A percentile compares a stretch with the other conserved stretches of the same genome.
These are phyloP conservation scores for Diaprepes abbreviatus DNA, from an alignment of 2,888 invertebrate species.

Conservation along the genomic window DNA sequence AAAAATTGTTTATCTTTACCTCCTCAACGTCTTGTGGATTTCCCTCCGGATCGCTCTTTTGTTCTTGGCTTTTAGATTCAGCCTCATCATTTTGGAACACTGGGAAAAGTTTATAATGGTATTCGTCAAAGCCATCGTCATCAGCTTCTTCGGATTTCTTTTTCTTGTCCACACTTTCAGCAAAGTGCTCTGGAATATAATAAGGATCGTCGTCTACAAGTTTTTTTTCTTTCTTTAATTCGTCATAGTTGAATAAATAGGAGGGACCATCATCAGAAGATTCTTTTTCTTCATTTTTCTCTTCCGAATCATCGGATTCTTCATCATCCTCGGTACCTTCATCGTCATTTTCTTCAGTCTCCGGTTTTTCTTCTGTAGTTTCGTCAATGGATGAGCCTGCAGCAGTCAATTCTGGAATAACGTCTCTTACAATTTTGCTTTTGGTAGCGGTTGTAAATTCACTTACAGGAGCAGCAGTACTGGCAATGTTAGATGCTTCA, in stretches of 20 bases:
- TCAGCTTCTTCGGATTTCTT: slow-evolving; percentile 63
- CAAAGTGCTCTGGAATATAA: slow-evolving; percentile 59
- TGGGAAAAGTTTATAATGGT: slow-evolving; percentile 68
- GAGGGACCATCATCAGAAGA: slow-evolving; percentile 33
- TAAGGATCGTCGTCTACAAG: slow-evolving; percentile 56
- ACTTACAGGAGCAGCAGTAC: slow-evolving; percentile 6
- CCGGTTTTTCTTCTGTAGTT: slow-evolving; percentile 31
- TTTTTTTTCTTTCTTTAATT: slow-evolving; percentile 48
- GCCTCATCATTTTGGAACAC: slow-evolving; percentile 58
- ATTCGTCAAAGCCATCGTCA: slow-evolving; percentile 65
- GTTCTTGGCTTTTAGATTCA: slow-evolving; percentile 64
- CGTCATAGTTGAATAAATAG: slow-evolving; percentile 31
- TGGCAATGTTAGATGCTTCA: slow-evolving; percentile 42
- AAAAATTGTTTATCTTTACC: slow-evolving; percentile 61
- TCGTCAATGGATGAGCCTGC: slow-evolving; percentile 42
- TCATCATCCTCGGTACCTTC: slow-evolving; percentile 28
- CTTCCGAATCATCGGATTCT: slow-evolving; percentile 49
- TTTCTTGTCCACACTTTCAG: slow-evolving; percentile 53
- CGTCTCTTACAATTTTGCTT: slow-evolving; percentile 37
- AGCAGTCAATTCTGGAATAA: slow-evolving; percentile 38
- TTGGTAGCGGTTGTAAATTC: slow-evolving; percentile 34
- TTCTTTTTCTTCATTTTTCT: slow-evolving; percentile 47
- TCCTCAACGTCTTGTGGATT: slow-evolving; percentile 60
- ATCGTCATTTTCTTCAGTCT: slow-evolving; percentile 21
- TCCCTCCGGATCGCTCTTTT: slow-evolving; percentile 54